Percentiles rank a stretch among this genome's conserved stretches.
phyloP scores from a whole-genome alignment of 2,113 vertebrate species.

The Nettapus auritus region DNA sequence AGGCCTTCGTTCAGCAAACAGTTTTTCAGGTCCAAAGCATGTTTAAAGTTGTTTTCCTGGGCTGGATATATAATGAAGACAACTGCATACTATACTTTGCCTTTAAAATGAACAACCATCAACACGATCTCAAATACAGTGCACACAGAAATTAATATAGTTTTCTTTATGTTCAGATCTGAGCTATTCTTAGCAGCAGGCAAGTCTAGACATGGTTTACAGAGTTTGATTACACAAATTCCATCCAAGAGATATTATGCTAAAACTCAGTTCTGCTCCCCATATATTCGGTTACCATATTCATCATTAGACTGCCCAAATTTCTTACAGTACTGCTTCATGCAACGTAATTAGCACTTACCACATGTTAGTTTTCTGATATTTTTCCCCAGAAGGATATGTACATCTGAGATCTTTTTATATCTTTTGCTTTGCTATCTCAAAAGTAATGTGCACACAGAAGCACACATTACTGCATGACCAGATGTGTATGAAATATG shows the following conservation, averaged over 20 bases:
- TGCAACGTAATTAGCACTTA: background rate
- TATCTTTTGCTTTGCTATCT: background rate
- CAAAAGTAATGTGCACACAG: background rate
- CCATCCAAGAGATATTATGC: conserved; percentile 28
- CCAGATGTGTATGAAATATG: background rate
- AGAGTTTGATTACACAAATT: conserved; percentile 40
- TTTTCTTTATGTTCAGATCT: background rate
- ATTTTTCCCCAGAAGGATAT: background rate
- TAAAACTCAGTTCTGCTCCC: conserved; percentile 1
- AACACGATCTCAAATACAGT: background rate
- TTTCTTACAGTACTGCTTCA: background rate
- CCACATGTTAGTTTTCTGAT: background rate
- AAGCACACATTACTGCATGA: too few relatives aligned
- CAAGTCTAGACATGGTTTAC: conserved; percentile 8
- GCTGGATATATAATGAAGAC: background rate
- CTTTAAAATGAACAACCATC: background rate
- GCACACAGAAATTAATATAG: background rate
- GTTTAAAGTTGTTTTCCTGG: background rate
- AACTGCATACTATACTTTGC: accelerated
- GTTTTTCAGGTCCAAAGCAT: accelerated
- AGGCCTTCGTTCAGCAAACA: background rate
- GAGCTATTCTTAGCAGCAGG: background rate
- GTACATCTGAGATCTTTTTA: background rate
- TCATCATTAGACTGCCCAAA: background rate
- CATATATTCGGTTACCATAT: background rate